Evolutionary conservation across 2,888 invertebrate species (phyloP).

Genomic region (Cerastoderma edule): DNA sequence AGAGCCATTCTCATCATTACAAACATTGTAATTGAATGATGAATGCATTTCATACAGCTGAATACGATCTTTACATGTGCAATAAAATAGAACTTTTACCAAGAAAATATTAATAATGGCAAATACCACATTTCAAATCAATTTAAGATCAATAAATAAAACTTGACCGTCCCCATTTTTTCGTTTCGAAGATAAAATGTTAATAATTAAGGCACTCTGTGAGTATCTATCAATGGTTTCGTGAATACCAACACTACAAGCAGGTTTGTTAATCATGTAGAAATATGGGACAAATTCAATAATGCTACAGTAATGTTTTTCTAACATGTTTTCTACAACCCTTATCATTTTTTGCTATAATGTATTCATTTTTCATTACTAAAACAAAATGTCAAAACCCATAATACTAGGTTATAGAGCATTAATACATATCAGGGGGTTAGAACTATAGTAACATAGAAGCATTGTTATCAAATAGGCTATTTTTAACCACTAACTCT

Average conservation of each 20-base stretch:
- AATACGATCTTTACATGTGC: no score
- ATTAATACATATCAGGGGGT: no score
- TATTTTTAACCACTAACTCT: no score
- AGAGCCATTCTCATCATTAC: background rate
- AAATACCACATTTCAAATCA: no score
- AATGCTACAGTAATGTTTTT: background rate
- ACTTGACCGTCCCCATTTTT: background rate
- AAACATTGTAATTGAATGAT: background rate
- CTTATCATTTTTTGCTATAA: background rate
- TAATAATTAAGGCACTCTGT: conserved; percentile 14
- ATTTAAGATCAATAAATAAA: no score
- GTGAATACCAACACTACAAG: conserved; percentile 3
- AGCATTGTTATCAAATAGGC: no score
- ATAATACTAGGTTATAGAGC: no score
- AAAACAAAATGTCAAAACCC: no score
- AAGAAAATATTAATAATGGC: no score
- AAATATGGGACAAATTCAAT: background rate
- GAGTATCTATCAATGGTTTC: background rate
- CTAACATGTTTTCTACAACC: background rate
- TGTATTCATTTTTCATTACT: background rate
- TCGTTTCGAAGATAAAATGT: background rate
- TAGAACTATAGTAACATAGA: no score
- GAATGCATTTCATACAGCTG: no score
- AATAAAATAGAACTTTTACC: no score
- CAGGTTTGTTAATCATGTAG: background rate